phyloP scores from a whole-genome alignment of 1,140 invertebrate species.

The Heliconius hermathena region DNA sequence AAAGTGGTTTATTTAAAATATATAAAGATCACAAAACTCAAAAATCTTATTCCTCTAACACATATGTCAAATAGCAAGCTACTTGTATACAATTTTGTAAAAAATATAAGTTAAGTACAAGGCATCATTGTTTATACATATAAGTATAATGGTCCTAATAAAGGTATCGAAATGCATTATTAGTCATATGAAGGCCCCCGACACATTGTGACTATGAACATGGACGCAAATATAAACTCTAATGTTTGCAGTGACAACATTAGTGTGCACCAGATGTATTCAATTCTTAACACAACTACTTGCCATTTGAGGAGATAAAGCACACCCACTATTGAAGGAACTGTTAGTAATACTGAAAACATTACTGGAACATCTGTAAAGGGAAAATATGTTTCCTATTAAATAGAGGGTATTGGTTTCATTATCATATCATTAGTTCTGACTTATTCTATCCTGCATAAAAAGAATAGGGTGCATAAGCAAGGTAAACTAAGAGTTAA shows the following conservation, averaged over 20 bases:
- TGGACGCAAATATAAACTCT: slow-evolving; percentile 89
- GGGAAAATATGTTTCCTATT: slow-evolving; percentile 3
- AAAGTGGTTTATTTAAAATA: no score
- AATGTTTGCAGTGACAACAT: slow-evolving; percentile 89
- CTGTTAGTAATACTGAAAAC: slow-evolving; percentile 89
- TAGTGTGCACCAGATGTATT: slow-evolving; percentile 92
- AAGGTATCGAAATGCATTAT: slow-evolving; percentile 19
- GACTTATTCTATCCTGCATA: no score
- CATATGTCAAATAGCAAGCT: neutral
- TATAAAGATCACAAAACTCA: no score
- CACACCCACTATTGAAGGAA: slow-evolving; percentile 90
- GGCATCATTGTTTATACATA: slow-evolving; percentile 1
- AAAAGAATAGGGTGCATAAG: no score
- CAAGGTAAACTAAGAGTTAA: no score
- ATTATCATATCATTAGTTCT: no score
- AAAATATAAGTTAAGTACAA: slow-evolving; percentile 9
- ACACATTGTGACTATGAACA: slow-evolving; percentile 89
- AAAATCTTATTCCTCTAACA: neutral
- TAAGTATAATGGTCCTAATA: neutral
- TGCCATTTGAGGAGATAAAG: slow-evolving; percentile 93
- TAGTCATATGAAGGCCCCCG: slow-evolving; percentile 83
- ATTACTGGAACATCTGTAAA: slow-evolving; percentile 87
- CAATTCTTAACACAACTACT: slow-evolving; percentile 91
- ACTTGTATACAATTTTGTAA: slow-evolving; percentile 14
- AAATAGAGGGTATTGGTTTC: no score